Evolutionary conservation across 2,888 invertebrate species (phyloP), one percentile per base, ranked within the genome.

Genomic region (Ormyrus rosae): DNA sequence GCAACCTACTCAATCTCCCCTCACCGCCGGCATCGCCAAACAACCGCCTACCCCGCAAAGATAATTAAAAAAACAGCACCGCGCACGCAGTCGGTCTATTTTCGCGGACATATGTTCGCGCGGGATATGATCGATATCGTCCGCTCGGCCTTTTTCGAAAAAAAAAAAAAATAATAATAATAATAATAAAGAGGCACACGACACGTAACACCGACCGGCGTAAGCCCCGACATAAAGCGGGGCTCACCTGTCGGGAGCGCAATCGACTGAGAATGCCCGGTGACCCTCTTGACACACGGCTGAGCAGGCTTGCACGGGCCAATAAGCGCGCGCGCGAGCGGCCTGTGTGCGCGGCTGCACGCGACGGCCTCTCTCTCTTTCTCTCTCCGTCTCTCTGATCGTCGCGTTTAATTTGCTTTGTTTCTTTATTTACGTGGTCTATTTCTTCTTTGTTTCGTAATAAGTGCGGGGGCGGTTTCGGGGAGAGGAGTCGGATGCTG

Each of bases 211-310:
- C 19, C 19, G 19, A 19, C 19, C 19, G 19, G 19, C 2, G 19
- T 19, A 2, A 19, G 19, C 19, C 19, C 19, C 19, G 19, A 19
- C 19, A 19, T 19, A 19, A 19, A 19, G 19, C 19, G 19, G 19
- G 19, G 19, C 19, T 19, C 19, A 19, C 19, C 71, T 61, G 58
- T 79, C 64, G 82, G 77, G 75, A 77, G 81, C 84, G 86, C 88
- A 89, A 90, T 90, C 90, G 89, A 86, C 87, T 87, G 90, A 87
- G 86, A 90, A 88, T 88, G 85, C 86, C 87, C 85, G 87, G 86
- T 89, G 89, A 87, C 86, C 87, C 88, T 88, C 86, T 87, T 86
- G 86, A 86, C 86, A 86, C 86, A 82, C 84, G 84, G 84, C 79
- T 85, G 86, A 86, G 78, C 86, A 84, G 19, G 65, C 80, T 80